phyloP scores from a whole-genome alignment of 2,797 vertebrate genomes.

The Intellagama lesueurii region DNA sequence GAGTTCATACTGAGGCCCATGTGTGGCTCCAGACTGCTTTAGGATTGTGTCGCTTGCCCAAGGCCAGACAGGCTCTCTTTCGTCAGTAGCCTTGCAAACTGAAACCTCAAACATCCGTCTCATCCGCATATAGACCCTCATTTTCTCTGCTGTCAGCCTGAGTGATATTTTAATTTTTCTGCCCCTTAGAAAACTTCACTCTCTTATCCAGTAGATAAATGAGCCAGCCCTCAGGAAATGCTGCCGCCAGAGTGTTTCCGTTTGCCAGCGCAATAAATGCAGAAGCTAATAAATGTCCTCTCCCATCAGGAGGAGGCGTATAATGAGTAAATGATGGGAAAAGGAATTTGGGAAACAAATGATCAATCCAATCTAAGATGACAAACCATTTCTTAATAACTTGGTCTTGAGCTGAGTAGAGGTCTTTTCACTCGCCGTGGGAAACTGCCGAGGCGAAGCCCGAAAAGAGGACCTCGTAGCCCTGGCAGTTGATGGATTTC shows the following conservation, averaged over 20 bases:
- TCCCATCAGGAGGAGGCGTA: slow-evolving; percentile 75
- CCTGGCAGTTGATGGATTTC: slow-evolving; percentile 50
- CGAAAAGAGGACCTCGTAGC: not conserved
- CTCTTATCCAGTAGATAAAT: slow-evolving; percentile 76
- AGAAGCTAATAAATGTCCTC: slow-evolving; percentile 79
- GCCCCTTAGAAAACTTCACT: slow-evolving; percentile 74
- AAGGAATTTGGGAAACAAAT: slow-evolving; percentile 77
- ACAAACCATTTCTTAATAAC: slow-evolving; percentile 80
- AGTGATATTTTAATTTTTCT: slow-evolving; percentile 80
- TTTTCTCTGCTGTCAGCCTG: slow-evolving; percentile 79
- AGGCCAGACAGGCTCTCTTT: not conserved
- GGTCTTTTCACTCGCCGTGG: slow-evolving; percentile 44
- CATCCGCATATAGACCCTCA: slow-evolving; percentile 49
- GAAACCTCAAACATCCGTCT: slow-evolving; percentile 56
- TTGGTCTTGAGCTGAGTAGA: slow-evolving; percentile 60
- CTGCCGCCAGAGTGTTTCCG: slow-evolving; percentile 67
- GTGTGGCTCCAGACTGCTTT: too few species aligned
- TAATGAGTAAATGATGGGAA: slow-evolving; percentile 84
- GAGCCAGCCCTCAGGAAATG: slow-evolving; percentile 76
- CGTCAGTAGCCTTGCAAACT: slow-evolving; percentile 53
- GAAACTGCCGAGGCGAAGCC: slow-evolving; percentile 43
- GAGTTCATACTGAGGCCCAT: too few species aligned
- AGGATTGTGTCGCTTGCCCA: too few species aligned
- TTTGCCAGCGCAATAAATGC: slow-evolving; percentile 77
- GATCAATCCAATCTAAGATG: slow-evolving; percentile 71